These are phyloP conservation scores for Natator depressus DNA, from an alignment of 2,113 vertebrate species.

Conservation along the genomic window DNA sequence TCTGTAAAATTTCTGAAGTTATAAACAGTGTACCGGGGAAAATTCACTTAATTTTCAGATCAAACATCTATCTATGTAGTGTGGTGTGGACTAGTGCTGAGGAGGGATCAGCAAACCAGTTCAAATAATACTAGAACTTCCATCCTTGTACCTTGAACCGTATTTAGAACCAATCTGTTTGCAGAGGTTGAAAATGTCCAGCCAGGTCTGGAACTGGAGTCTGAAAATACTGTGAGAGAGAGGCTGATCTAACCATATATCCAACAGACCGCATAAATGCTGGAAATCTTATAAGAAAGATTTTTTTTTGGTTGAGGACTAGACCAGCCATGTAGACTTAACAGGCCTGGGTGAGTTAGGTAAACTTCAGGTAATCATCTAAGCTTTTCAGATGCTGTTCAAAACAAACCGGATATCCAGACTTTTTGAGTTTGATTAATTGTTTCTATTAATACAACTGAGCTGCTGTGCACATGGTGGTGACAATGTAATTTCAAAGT, in stretches of 20 bases:
- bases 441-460: neutral
- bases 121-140: neutral
- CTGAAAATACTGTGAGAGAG: neutral
- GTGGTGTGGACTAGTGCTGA: neutral
- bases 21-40: neutral
- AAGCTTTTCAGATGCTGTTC: neutral
- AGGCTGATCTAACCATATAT: neutral
- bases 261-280: neutral
- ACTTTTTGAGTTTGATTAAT: neutral
- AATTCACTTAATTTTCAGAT: neutral
- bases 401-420: neutral
- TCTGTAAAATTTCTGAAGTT: neutral
- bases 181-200: neutral
- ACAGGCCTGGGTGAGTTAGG: neutral
- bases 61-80: neutral
- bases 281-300: neutral
- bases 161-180: slow-evolving; percentile 3
- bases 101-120: neutral
- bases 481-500: neutral
- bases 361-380: neutral
- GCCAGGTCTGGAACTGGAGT: neutral
- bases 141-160: neutral
- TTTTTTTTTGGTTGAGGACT: neutral
- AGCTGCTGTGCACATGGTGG: neutral
- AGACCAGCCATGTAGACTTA: neutral